Base-by-base conservation (phyloP, 2,888 invertebrate species). In the Hofmannophila pseudospretella region DNA sequence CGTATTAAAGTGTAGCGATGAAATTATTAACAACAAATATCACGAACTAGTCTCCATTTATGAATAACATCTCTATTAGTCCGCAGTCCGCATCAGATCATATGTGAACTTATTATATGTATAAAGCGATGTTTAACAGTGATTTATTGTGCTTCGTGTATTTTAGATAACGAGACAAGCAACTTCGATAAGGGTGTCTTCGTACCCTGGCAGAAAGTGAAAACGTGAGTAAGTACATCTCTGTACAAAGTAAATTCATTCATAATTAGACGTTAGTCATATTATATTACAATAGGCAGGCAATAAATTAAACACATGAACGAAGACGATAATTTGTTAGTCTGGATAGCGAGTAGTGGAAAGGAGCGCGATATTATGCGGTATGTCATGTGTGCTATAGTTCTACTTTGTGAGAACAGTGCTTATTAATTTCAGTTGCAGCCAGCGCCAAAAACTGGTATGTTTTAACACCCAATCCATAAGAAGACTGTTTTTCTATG, bases 321-420 rank as follows among this genome's bases (percentile, higher is more conserved):
- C 57, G 77, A 78, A 69, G 64, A 68, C 56, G 67, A 70, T 46
- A 59, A 52, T 58, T 65, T 81, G 47, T 53, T 79, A 64, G 50
- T 54, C 42, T 54, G 45, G 46, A 49, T 51, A 56, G 46, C 47
- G 44, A 51, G 40, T 37, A 50, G 47, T 42, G 58, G 49, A 45
- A 59, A 50, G 48, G 49, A 38, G 41, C 28, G 37, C 35, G 43
- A 39, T 45, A 51, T 48, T 32, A 67, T 67, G 60, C 56, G 44
- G 41, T 46, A 47, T 31, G 53, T 51, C 35, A 44, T 54, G 72
- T 76, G 52, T n/a, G n/a, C n/a, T n/a, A n/a, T n/a, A n/a, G n/a
- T n/a, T n/a, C n/a, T n/a, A n/a, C n/a, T n/a, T n/a, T n/a, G n/a
- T n/a, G n/a, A n/a, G n/a, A n/a, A n/a, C n/a, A n/a, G n/a, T 8